Percentiles rank a stretch among this genome's conserved stretches.
phyloP scores from a whole-genome alignment of 2,113 vertebrate genomes.

The Albula glossodonta region DNA sequence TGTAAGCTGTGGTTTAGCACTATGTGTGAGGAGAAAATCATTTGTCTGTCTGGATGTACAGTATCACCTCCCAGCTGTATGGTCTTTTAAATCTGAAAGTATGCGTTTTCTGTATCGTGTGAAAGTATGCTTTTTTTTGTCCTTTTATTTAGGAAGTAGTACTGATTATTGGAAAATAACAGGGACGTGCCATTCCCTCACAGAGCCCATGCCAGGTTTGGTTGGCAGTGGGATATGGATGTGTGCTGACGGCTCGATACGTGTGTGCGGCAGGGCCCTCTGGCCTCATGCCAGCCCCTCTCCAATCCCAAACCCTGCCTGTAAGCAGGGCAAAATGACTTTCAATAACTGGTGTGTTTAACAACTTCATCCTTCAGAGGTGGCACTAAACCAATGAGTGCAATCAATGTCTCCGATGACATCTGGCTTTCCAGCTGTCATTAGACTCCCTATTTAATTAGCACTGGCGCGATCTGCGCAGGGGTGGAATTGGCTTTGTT shows the following conservation, averaged over 20 bases:
- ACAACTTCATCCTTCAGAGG: conserved; percentile 37
- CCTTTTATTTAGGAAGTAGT: background rate
- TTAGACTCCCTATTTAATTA: conserved; percentile 38
- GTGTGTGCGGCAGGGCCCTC: background rate
- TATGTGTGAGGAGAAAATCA: background rate
- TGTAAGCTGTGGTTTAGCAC: background rate
- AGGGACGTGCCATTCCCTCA: background rate
- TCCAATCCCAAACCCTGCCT: conserved; percentile 11
- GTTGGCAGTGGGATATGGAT: background rate
- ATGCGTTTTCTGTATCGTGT: background rate
- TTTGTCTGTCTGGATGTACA: background rate
- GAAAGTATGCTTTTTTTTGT: background rate
- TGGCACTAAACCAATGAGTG: conserved; percentile 38
- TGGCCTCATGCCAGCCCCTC: conserved; percentile 1
- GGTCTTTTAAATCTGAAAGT: no score
- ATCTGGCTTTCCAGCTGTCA: conserved; percentile 40
- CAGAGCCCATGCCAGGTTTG: background rate
- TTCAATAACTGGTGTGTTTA: conserved; percentile 37
- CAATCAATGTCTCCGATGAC: conserved; percentile 35
- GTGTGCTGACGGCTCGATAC: conserved; percentile 3
- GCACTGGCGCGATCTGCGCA: conserved; percentile 13
- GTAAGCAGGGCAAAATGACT: conserved; percentile 29
- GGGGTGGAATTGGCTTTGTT: conserved; percentile 20
- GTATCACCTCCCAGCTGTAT: background rate
- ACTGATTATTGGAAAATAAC: background rate